Evolutionary conservation across 2,113 vertebrate genomes (phyloP).

Genomic region (Lophura nycthemera): DNA sequence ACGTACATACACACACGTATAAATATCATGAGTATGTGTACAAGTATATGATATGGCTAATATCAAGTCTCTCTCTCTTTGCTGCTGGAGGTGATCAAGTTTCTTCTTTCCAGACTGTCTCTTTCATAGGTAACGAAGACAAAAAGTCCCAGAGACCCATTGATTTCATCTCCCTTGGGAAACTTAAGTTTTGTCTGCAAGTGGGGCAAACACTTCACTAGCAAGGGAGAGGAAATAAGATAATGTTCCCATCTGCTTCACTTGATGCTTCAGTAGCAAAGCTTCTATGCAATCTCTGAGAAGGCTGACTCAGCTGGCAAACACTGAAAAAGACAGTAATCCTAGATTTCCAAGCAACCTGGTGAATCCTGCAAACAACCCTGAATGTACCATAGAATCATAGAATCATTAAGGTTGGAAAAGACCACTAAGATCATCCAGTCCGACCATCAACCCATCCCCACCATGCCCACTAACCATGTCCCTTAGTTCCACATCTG

Average conservation of each 20-base stretch:
- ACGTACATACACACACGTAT: background rate
- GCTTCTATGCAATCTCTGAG: background rate
- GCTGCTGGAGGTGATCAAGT: background rate
- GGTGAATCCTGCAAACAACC: fast-evolving
- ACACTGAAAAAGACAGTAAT: background rate
- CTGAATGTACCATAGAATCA: background rate
- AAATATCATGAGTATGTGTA: background rate
- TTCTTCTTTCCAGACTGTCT: slow-evolving; percentile 38
- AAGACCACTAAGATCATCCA: too few relatives aligned
- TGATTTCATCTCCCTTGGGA: slow-evolving; percentile 45
- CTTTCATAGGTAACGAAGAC: slow-evolving; percentile 53
- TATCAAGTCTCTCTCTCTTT: background rate
- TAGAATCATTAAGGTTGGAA: too few relatives aligned
- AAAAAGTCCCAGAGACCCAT: slow-evolving; percentile 30
- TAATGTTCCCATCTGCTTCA: slow-evolving; percentile 24
- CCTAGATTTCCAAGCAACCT: background rate
- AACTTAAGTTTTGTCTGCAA: slow-evolving; percentile 52
- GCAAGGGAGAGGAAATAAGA: slow-evolving; percentile 40
- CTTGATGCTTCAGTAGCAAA: background rate
- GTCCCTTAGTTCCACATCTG: too few relatives aligned
- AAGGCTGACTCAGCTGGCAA: background rate
- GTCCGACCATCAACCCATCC: too few relatives aligned
- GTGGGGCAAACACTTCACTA: slow-evolving; percentile 24
- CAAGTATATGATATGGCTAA: background rate
- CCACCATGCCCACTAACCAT: too few relatives aligned